Conservation (phyloP, 2,113 vertebrate genomes). For the Heptranchias perlo region DNA sequence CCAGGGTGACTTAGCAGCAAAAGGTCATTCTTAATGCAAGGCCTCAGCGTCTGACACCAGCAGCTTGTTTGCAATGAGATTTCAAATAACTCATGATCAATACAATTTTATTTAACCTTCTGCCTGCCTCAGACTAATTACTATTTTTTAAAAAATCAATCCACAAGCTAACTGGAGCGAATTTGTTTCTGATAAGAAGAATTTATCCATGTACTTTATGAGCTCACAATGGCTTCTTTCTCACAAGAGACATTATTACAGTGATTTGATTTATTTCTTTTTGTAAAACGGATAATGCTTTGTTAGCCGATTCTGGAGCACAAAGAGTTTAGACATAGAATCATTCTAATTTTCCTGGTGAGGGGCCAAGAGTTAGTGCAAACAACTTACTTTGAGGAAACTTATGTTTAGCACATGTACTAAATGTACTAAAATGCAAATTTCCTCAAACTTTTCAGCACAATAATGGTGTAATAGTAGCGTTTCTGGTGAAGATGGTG, state of each 20-base stretch:
- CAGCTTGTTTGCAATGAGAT: background rate
- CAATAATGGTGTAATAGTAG: too few species aligned
- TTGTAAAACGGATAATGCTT: background rate
- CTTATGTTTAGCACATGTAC: background rate
- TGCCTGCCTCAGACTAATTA: background rate
- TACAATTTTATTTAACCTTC: background rate
- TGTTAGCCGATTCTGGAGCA: background rate
- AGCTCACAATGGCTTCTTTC: background rate
- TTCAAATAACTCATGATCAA: conserved; percentile 2
- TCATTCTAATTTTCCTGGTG: background rate
- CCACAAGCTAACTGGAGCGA: background rate
- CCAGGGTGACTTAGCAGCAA: conserved; percentile 31
- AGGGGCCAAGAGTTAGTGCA: background rate
- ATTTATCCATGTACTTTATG: background rate
- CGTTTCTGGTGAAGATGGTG: background rate
- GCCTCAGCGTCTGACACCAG: background rate
- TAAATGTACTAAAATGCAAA: background rate
- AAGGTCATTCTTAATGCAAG: conserved; percentile 8
- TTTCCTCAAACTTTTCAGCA: background rate
- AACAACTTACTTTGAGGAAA: background rate
- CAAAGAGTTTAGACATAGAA: background rate
- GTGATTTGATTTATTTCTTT: background rate
- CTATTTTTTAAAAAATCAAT: background rate
- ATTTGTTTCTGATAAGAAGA: background rate
- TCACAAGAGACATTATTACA: background rate